Percentiles rank a stretch among this genome's conserved stretches.
Conservation (phyloP, 2,113 vertebrate genomes). For the Tricholaema leucomelas region DNA sequence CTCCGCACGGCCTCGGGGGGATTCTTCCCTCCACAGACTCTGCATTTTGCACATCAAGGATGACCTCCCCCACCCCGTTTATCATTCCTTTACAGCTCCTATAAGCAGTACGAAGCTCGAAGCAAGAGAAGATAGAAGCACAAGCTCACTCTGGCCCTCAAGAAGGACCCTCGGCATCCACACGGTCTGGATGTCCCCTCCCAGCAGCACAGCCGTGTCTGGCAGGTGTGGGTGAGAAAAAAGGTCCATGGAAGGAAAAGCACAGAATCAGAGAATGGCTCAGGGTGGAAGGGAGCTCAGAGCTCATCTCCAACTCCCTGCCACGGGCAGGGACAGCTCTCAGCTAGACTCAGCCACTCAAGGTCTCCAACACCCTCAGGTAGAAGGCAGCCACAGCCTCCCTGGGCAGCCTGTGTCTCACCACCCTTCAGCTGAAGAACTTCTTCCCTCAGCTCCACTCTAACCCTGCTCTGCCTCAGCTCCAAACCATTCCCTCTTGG, state of each 20-base stretch:
- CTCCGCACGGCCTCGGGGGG: neutral
- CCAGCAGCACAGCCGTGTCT: neutral
- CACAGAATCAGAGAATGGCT: no score
- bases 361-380: no score
- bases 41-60: neutral
- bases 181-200: neutral
- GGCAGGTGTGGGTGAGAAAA: fast-evolving
- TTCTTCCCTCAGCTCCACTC: no score
- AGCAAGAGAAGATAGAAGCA: neutral
- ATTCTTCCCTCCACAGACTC: neutral
- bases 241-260: neutral
- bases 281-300: no score
- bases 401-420: no score
- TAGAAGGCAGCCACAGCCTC: no score
- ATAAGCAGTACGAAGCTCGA: neutral
- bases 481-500: no score
- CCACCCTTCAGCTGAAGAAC: no score
- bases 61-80: fast-evolving
- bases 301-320: no score
- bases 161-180: neutral
- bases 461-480: no score
- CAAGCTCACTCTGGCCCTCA: neutral
- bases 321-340: no score
- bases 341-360: no score
- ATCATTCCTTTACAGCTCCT: neutral